These are phyloP conservation scores for Climacteris rufus DNA, from an alignment of 2,113 vertebrate genomes.

Conservation along the genomic window DNA sequence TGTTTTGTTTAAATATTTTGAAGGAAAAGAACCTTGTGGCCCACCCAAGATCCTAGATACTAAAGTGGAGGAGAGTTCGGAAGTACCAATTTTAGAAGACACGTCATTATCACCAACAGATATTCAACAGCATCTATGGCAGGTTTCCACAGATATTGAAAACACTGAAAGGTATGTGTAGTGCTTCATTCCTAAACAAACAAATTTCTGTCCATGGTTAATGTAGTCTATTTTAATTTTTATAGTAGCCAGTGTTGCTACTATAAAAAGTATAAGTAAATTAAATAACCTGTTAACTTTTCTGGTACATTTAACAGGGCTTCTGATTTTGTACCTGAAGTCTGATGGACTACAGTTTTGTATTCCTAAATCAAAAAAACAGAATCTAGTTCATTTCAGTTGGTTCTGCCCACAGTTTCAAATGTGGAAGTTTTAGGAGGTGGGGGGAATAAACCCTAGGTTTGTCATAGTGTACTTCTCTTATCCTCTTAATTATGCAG, in stretches of 20 bases:
- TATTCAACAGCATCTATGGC: slow-evolving; percentile 84
- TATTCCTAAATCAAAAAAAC: not conserved
- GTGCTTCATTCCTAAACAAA: not conserved
- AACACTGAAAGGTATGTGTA: slow-evolving; percentile 87
- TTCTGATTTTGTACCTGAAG: not conserved
- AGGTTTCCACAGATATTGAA: slow-evolving; percentile 92
- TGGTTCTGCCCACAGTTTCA: not conserved
- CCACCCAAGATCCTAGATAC: slow-evolving; percentile 74
- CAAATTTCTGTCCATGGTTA: not conserved
- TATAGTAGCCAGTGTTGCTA: not conserved
- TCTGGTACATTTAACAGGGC: not conserved
- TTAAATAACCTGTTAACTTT: not conserved
- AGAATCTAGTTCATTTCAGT: not conserved
- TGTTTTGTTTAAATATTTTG: slow-evolving; percentile 51
- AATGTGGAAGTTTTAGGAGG: not conserved
- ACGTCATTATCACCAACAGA: slow-evolving; percentile 84
- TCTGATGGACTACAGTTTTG: not conserved
- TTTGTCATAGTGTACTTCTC: not conserved
- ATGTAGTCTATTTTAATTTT: not conserved
- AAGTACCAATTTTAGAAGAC: slow-evolving; percentile 91
- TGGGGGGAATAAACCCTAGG: not conserved
- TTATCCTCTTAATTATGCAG: not conserved
- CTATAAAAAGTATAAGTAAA: not conserved
- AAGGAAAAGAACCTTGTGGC: slow-evolving; percentile 82
- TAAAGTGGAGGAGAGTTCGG: slow-evolving; percentile 85